phyloP scores from a whole-genome alignment of 2,113 vertebrate genomes.

The Anhinga anhinga region DNA sequence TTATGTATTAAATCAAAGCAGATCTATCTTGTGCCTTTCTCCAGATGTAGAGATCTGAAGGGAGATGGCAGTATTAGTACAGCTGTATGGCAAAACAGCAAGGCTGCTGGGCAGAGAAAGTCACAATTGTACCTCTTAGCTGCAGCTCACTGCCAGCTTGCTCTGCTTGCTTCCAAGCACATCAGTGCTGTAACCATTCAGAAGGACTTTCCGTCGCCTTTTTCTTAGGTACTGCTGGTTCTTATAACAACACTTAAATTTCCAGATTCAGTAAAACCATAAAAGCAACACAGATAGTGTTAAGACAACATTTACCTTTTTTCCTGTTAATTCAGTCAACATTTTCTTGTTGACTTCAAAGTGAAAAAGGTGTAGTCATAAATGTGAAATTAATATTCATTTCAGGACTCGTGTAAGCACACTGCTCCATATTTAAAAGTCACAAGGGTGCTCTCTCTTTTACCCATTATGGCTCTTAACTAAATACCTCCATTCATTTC shows the following conservation, averaged over 20 bases:
- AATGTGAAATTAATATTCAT: not conserved
- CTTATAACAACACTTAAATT: not conserved
- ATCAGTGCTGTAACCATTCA: not conserved
- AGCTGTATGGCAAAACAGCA: not conserved
- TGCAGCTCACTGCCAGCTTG: not conserved
- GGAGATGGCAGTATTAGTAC: not conserved
- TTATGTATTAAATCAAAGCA: conserved; percentile 44
- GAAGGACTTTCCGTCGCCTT: not conserved
- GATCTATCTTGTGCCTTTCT: not conserved
- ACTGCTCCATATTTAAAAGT: not conserved
- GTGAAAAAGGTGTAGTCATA: not conserved
- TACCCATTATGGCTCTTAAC: not conserved
- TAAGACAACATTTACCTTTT: not conserved
- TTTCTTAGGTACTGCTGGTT: not conserved
- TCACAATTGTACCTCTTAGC: not conserved
- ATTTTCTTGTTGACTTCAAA: not conserved
- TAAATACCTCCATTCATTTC: not conserved
- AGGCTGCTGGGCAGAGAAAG: not conserved
- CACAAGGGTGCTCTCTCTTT: not conserved
- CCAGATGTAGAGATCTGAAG: not conserved
- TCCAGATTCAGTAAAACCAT: not conserved
- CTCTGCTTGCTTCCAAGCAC: not conserved
- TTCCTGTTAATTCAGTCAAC: not conserved
- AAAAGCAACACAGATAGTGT: not conserved
- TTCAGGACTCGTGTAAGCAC: not conserved